Evolutionary conservation across 2,113 vertebrate species (phyloP), one percentile per base, ranked within the genome.

Genomic region (Larimichthys polyactis): DNA sequence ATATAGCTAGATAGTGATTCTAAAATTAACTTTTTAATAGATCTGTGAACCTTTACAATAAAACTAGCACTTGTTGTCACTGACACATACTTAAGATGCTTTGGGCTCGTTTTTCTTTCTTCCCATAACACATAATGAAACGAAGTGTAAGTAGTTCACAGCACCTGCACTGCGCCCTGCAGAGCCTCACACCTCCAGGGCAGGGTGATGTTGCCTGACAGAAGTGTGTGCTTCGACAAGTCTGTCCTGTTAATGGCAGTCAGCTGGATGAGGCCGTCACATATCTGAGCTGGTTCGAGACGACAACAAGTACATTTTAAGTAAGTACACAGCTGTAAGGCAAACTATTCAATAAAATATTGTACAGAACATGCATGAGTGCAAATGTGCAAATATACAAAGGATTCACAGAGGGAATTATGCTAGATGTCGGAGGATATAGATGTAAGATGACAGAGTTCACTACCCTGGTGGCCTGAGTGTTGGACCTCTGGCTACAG

Each of bases 181-280:
- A 96, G 78, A 62, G 44, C 92, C 51, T 93, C 94, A 46, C 93
- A 92, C 59, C 11, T 71, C 95, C 95, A 96, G 58, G 91, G 88
- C 77, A 95, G 81, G 36, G 24, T 72, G 79, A 94, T 58, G 59
- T 43, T 81, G 15, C 84, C 88, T 67, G 82, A 83, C 54, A 95
- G 71, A 55, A 71, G 60, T 0, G 44, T 77, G 65, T 93, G 92
- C 78, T 90, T 83, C 2, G 77, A 90, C 60, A 67, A 22, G 32
- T 78, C 69, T 14, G 70, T 52, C 59, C 81, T 86, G 52, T 77
- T 87, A 62, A 96, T 90, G 71, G 91, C 93, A 3, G 63, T 85
- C 49, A 96, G 78, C 67, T 43, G 79, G 54, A 95, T 75, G 8
- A 85, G 81, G 14, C 90, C 91, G 1, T 94, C 75, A 36, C 22